These are phyloP conservation scores for Carlito syrichta DNA, from an alignment of 2,113 vertebrate genomes.

Conservation along the genomic window DNA sequence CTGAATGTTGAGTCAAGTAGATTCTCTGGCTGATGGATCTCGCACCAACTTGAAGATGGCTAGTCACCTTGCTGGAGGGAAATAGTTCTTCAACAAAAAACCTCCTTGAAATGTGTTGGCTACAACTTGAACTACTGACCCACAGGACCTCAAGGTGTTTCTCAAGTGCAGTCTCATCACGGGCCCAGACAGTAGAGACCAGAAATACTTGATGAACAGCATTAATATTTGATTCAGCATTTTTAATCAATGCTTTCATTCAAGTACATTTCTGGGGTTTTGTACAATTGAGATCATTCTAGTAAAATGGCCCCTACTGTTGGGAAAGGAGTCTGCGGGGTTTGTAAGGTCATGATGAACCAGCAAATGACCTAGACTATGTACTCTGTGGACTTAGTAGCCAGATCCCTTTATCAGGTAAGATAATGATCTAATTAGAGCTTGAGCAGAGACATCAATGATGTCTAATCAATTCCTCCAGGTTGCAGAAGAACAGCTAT, in stretches of 20 bases:
- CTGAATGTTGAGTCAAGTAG: neutral
- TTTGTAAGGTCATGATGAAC: no score
- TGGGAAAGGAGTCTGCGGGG: no score
- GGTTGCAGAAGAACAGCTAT: neutral
- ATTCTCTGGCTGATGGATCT: neutral
- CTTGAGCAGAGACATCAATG: neutral
- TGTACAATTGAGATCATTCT: neutral
- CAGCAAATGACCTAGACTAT: neutral
- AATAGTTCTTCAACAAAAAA: neutral
- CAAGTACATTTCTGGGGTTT: neutral
- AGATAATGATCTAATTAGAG: constrained; percentile 18
- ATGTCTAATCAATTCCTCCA: constrained; percentile 37
- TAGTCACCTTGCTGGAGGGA: neutral
- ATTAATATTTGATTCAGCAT: neutral
- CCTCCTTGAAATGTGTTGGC: neutral
- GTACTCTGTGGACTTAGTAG: neutral
- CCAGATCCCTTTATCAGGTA: neutral
- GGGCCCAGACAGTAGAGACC: neutral
- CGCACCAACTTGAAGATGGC: neutral
- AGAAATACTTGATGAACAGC: neutral
- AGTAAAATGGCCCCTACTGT: neutral
- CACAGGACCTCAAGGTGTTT: neutral
- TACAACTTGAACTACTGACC: neutral
- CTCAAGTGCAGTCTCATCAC: neutral
- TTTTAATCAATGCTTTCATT: neutral